Evolutionary conservation across 2,888 invertebrate species (phyloP), one percentile per base, ranked within the genome.

Genomic region (Heliothis peltigera): DNA sequence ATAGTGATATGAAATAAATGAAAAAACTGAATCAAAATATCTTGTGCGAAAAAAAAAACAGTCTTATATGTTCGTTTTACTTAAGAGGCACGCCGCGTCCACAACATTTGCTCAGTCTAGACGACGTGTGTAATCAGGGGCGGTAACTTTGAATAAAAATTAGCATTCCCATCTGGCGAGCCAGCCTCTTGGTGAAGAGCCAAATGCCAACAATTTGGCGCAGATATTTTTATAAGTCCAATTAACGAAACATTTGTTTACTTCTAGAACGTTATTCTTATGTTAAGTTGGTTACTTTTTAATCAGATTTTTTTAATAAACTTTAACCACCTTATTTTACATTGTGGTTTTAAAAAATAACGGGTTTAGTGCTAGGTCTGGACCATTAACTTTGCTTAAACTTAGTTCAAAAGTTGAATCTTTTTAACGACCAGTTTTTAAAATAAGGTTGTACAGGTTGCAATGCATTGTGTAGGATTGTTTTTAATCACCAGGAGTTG

Each of bases 201-300:
- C 77, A 76, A 79, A 79, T 67, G 44, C 43, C 63, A 67, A 73
- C 66, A 73, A 76, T 77, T 77, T 76, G 66, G 72, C 55, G 28
- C 66, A 66, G 66, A 72, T 63, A 72, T 64, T 63, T 66, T 76
- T 73, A 70, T 63, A 73, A 76, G 49, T 64, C 46, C 67, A 67
- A 79, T 76, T 69, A 77, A 66, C 52, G 47, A 42, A 70, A 61
- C 52, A 72, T 72, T 66, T 59, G 59, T 58, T 79, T 68, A 48
- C 32, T 64, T 56, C 19, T 12, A 32, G 44, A 46, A 69, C 53
- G 39, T 69, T 57, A 60, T 42, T 17, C 44, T 55, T 46, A 43
- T 51, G 12, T 59, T 60, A 28, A 25, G 18, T 7, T 55, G 7
- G 35, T 51, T n/a, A 39, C 12, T 61, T 43, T 17, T 51, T 61